Base-by-base conservation (phyloP, 2,888 invertebrate genomes). In the Allygus modestus region DNA sequence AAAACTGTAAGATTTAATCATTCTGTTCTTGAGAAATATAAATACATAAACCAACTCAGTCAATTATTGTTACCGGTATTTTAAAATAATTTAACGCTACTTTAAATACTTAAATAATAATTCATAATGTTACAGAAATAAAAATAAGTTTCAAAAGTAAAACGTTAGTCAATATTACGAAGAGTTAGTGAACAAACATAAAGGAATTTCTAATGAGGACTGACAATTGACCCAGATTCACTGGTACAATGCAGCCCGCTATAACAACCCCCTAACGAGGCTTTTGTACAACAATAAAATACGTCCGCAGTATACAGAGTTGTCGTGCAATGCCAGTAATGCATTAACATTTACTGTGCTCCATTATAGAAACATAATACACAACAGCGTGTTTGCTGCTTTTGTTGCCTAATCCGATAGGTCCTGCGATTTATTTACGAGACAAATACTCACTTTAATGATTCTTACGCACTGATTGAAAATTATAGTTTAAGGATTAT, bases 271-370 rank as follows among this genome's bases (percentile, higher is more conserved):
- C 9, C 69, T 41, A 71, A 71, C 71, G 71, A 71, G 37, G 71
- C 71, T 71, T 65, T 71, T 71, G 71, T 71, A 41, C 71, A 71
- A 71, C 71, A 71, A 71, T 71, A 71, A 71, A 71, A 41, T 41
- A 71, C 71, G 41, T 41, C 71, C 41, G 71, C 65, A 65, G 65
- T 65, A 65, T 65, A 65, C 65, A 65, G 65, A 65, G 28, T 65
- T 28, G 65, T 65, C 65, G 65, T 65, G 65, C 65, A 28, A 31
- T 9, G 28, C 65, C 65, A 31, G 26, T 31, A 65, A 65, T 65
- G 28, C 31, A 65, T 65, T 65, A 28, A 65, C 65, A 65, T 65
- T 65, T 65, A 28, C 65, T 31, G 65, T 65, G 65, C 65, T 31
- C 65, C 26, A 65, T 65, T 65, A 65, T 65, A 28, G 28, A 28